A percentile compares a stretch with the other conserved stretches of the same genome.
phyloP scores from a whole-genome alignment of 2,888 invertebrate species.

The Hirtodrosophila trivittata region DNA sequence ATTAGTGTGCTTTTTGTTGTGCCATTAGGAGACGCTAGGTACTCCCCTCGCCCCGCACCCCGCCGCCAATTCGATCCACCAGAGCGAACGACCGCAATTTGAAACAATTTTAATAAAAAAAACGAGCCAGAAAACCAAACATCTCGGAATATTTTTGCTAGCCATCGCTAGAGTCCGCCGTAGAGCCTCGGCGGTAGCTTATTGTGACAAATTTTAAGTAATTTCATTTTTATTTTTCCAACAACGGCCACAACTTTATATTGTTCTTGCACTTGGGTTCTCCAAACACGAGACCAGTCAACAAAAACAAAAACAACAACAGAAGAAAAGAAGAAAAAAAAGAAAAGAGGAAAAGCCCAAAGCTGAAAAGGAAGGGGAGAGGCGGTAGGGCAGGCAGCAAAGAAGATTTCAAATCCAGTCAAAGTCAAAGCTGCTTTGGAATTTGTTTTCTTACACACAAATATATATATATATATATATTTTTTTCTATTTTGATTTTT shows the following conservation, averaged over 20 bases:
- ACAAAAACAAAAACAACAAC: constrained; percentile 27
- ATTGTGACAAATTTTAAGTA: constrained; percentile 81
- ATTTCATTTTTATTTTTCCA: constrained; percentile 76
- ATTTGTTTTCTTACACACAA: constrained; percentile 45
- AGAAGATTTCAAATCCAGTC: constrained; percentile 42
- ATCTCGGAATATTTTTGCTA: constrained; percentile 29
- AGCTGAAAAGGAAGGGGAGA: not conserved
- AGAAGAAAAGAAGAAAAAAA: constrained; percentile 4
- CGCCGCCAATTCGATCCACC: not conserved
- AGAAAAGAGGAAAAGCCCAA: too few species aligned
- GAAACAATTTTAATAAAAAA: constrained; percentile 80
- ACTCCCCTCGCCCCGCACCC: not conserved
- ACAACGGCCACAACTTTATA: constrained; percentile 60
- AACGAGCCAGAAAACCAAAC: constrained; percentile 48
- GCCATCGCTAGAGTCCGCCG: constrained; percentile 18
- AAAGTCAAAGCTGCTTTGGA: constrained; percentile 60
- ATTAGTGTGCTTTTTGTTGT: constrained; percentile 72
- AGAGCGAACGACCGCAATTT: constrained; percentile 59
- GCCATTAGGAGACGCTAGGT: constrained; percentile 63
- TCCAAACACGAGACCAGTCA: constrained; percentile 15
- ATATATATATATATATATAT: too few species aligned
- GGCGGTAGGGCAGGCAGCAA: not conserved
- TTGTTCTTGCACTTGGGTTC: constrained; percentile 56
- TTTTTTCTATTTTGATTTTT: constrained; percentile 24
- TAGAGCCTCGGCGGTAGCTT: constrained; percentile 54